Base-by-base conservation (phyloP, 2,797 vertebrate genomes). In the Poecilia velifera region DNA sequence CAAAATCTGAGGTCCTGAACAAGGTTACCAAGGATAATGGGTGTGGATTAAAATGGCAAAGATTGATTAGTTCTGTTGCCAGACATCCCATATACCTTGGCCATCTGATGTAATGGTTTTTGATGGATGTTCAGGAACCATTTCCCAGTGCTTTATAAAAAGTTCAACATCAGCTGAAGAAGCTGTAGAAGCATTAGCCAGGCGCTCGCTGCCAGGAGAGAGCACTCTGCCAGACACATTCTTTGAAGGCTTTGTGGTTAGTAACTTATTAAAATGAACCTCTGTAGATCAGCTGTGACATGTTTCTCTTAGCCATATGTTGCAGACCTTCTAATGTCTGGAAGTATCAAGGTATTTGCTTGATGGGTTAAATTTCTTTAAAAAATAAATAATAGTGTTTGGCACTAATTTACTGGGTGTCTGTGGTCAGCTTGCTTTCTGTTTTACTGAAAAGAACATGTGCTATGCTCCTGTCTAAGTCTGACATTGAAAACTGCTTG, bases 91-190 rank as follows among this genome's bases (percentile, higher is more conserved):
- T 89, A 86, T 83, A 43, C 70, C 4, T 39, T 31, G 53, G 22
- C 68, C 36, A 3, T 84, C 72, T 73, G 6, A 41, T 43, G 20
- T 88, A 84, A 88, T 81, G 76, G 72, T 79, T 83, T 78, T 51
- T 73, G 51, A 43, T 68, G 47, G 70, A 82, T 31, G 49, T 72
- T 72, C n/a, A 45, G 57, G 78, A 70, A 75, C 73, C 74, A 20
- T 74, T 79, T 80, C 84, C 76, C 46, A 55, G 25, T 59, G 47
- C 18, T 20, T 72, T 71, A 53, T 51, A 75, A 87, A 87, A 83
- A 55, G n/a, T 28, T 62, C 25, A 55, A 39, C 25, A 64, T 88
- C 81, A 87, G 81, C 81, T 87, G 81, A 51, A 81, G 46, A 36
- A 36, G 36, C 49, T 45, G 43, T 22, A 31, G 76, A 53, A 46